A percentile compares a stretch with the other conserved stretches of the same genome.
Conservation (phyloP, 2,113 vertebrate species). For the Saccopteryx leptura region DNA sequence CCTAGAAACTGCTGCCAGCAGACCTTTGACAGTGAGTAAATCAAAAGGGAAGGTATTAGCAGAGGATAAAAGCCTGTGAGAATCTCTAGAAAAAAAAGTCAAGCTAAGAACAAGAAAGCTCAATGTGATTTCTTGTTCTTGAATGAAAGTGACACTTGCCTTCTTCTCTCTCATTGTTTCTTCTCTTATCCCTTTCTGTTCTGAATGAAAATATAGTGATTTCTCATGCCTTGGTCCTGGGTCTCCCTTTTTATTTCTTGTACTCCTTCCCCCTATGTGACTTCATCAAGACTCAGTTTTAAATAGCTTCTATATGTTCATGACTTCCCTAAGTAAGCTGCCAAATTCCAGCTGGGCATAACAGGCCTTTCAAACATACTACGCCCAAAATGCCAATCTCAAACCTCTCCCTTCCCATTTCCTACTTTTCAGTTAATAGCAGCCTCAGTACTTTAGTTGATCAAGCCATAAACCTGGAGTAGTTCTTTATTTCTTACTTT, state of each 20-base stretch:
- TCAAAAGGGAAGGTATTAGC: neutral
- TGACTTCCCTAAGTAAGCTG: neutral
- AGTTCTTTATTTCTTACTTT: slow-evolving; percentile 7
- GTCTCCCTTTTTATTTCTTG: neutral
- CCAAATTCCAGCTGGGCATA: neutral
- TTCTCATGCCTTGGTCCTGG: neutral
- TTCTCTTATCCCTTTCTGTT: neutral
- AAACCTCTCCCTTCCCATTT: neutral
- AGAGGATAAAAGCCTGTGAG: neutral
- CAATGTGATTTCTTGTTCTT: neutral
- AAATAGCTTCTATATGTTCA: neutral
- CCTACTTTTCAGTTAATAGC: neutral
- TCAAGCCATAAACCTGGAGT: neutral
- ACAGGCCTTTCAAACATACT: neutral
- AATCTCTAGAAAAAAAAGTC: slow-evolving; percentile 20
- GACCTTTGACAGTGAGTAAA: neutral
- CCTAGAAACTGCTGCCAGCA: neutral
- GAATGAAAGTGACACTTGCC: neutral
- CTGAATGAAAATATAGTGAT: neutral
- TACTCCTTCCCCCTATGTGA: neutral
- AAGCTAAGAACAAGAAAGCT: neutral
- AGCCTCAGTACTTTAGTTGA: neutral
- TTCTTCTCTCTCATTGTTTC: neutral
- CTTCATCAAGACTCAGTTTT: neutral
- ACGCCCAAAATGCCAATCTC: neutral